Conservation (phyloP, 2,888 invertebrate species). For the Scaptomyza caliginosa region DNA sequence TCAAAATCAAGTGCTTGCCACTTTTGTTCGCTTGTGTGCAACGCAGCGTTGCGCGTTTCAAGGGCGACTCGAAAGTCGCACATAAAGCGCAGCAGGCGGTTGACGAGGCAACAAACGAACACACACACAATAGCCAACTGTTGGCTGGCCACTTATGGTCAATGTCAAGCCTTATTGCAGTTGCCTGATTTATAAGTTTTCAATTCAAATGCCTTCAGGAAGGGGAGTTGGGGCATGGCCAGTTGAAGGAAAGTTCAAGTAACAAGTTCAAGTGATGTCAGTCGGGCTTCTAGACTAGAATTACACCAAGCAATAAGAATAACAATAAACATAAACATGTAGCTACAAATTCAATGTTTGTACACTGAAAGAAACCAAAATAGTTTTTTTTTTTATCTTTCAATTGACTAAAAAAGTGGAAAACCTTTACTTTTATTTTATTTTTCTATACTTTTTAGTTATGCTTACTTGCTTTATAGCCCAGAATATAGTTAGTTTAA, state of each 20-base stretch:
- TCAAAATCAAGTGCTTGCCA: constrained; percentile 1
- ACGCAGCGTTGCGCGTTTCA: constrained; percentile 46
- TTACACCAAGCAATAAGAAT: constrained; percentile 3
- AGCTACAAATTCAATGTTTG: background rate
- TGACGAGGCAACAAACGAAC: constrained; percentile 9
- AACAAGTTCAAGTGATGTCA: constrained; percentile 65
- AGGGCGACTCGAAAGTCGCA: constrained; percentile 31
- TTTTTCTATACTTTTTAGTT: no score
- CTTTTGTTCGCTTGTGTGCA: constrained; percentile 43
- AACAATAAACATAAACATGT: constrained; percentile 1
- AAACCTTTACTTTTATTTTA: no score
- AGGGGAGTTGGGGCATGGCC: background rate
- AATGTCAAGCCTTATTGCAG: constrained; percentile 44
- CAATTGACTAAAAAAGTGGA: no score
- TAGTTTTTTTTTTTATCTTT: no score
- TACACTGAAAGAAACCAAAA: background rate
- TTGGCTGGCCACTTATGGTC: constrained; percentile 45
- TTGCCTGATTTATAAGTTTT: constrained; percentile 10
- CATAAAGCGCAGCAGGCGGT: constrained; percentile 30
- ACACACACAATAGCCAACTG: constrained; percentile 16
- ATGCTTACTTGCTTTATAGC: no score
- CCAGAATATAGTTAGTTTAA: no score
- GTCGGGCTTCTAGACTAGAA: background rate
- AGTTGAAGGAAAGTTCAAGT: constrained; percentile 64
- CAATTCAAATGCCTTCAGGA: constrained; percentile 42